A percentile compares a stretch with the other conserved stretches of the same genome.
Conservation (phyloP, 2,888 invertebrate genomes). For the Lasioglossum oenotherae region DNA sequence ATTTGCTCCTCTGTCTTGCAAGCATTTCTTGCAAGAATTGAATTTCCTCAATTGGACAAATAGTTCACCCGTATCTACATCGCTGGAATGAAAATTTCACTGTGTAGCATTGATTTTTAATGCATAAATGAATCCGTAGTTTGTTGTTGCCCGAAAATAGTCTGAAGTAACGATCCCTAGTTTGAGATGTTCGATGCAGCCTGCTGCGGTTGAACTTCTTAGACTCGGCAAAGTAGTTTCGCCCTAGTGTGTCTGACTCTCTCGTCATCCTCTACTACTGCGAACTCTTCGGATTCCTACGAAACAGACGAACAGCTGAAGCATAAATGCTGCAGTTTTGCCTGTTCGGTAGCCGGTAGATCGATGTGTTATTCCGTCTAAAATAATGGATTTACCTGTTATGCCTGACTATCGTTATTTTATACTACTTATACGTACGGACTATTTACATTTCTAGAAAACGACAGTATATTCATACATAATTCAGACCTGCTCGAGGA, state of each 20-base stretch:
- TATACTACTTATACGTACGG: background rate
- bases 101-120: background rate
- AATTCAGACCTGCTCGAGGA: background rate
- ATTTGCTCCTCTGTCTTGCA: background rate
- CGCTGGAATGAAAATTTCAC: background rate
- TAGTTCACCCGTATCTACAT: too few species aligned
- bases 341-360: background rate
- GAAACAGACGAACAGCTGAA: background rate
- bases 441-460: background rate
- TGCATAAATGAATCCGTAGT: background rate
- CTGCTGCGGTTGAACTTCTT: constrained; percentile 7
- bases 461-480: background rate
- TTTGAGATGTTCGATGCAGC: background rate
- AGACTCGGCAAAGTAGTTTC: constrained; percentile 35
- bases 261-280: constrained; percentile 16
- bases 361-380: background rate
- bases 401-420: background rate
- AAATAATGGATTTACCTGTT: background rate
- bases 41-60: too few species aligned
- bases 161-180: background rate
- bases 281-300: background rate
- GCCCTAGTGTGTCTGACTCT: constrained; percentile 29
- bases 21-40: too few species aligned
- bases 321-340: background rate
- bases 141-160: background rate